Base-by-base conservation (phyloP, 2,888 invertebrate genomes). In the Trichopoda pennipes region DNA sequence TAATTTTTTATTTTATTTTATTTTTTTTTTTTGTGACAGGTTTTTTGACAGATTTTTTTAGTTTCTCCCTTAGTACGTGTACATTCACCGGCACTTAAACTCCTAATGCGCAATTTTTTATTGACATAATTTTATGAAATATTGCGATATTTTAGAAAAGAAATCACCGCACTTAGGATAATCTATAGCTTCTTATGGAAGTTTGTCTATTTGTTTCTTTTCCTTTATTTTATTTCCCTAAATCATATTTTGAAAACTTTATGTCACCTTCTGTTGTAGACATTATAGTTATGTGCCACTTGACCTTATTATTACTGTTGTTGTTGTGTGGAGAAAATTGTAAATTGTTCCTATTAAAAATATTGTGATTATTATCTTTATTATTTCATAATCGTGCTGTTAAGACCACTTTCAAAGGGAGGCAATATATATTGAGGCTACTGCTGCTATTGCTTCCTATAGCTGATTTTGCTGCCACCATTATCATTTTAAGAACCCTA, bases 361-460 rank as follows among this genome's bases (percentile, higher is more conserved):
- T 64, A 70, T 55, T 66, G 74, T 60, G 81, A 81, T 81, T 81
- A 81, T 81, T 53, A 74, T 53, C 61, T 23, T 49, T 35, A 60
- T 63, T 32, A 28, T 58, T 44, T 58, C 53, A 64, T 70, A 78
- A 81, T 77, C 61, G 19, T 53, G 58, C 70, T 81, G 74, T 66
- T 78, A 53, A 78, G 56, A 55, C 23, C 74, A 38, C 23, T 79
- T n/a, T 73, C 55, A 73, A 79, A 66, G 66, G 60, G 49, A 53
- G 49, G 38, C 21, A 60, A 10, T 55, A 42, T 55, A 63, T 70
- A 38, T n/a, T 28, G 17, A 8, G 14, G 10, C 35, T 12, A 17
- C 10, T 51, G n/a, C n/a, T 21, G 47, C n/a, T 44, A 2, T 38
- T 44, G 44, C 32, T 61, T 17, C n/a, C 8, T 32, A 19, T 64